Evolutionary conservation across 2,888 invertebrate species (phyloP), one percentile per base, ranked within the genome.

Genomic region (Atethmia centrago): DNA sequence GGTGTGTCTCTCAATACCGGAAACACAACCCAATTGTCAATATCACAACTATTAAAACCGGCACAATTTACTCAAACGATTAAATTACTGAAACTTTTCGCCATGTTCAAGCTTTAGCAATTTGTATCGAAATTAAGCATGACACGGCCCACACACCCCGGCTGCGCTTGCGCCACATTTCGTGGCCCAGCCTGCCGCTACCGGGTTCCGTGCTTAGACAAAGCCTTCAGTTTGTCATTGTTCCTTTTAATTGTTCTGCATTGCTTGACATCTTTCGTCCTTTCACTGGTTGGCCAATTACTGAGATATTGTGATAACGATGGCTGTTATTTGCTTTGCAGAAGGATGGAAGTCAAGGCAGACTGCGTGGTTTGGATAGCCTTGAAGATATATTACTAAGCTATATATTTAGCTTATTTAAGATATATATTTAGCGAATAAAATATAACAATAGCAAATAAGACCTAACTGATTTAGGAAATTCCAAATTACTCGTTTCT

Each of bases 171-270:
- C 88, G 76, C 82, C 85, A 90, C 69, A 74, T 77, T 77, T 89
- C 88, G 88, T 89, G 88, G 74, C 75, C 58, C 28, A 51, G 53
- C 53, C 62, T 66, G 25, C 69, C 80, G 86, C 91, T 90, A 89
- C 90, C 91, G 89, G 90, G 90, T 90, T 88, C 84, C 87, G 87
- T 88, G 84, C 58, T 70, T 77, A 78, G 73, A 85, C 88, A 88
- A 87, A 86, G 79, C 88, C 80, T 82, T 87, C 83, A 85, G 85
- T 88, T 86, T 86, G 79, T 85, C 83, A 87, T 85, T 84, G 84
- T 81, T 79, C 75, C 83, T 86, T 88, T 82, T 89, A 88, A 90
- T 90, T 90, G 86, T 90, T 86, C 80, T 74, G 73, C 77, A 73
- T 84, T 79, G 80, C 78, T 86, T 67, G 86, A 84, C 87, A 88